Evolutionary conservation across 1,140 invertebrate genomes (phyloP).

Genomic region (Leptopilina clavipes): DNA sequence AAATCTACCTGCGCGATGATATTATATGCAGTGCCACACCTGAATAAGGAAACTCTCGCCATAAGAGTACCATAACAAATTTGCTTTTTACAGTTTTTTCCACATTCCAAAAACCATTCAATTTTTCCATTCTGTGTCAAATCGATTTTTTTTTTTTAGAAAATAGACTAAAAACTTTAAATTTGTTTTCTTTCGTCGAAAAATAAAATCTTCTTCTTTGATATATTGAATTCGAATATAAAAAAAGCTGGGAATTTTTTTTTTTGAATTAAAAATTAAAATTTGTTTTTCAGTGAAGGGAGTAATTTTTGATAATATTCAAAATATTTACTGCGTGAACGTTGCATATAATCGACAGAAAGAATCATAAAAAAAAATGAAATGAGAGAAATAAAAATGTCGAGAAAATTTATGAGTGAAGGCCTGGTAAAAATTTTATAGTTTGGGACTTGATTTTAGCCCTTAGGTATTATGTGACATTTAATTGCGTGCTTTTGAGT

Average conservation of each 20-base stretch:
- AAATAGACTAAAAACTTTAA: too few species aligned
- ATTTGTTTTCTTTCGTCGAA: too few species aligned
- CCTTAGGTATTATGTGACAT: neutral
- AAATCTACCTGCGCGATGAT: neutral
- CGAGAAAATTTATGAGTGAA: neutral
- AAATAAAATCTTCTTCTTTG: too few species aligned
- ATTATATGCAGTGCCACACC: neutral
- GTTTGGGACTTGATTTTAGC: neutral
- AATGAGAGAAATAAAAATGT: constrained; percentile 15
- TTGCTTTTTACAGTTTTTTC: neutral
- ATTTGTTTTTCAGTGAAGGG: too few species aligned
- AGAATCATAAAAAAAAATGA: neutral
- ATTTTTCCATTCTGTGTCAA: neutral
- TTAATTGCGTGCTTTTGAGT: neutral
- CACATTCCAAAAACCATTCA: neutral
- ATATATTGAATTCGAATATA: too few species aligned
- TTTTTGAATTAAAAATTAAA: too few species aligned
- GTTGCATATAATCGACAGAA: too few species aligned
- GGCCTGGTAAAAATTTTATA: neutral
- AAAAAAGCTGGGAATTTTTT: too few species aligned
- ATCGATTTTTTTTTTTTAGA: too few species aligned
- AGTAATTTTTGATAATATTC: too few species aligned
- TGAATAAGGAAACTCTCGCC: neutral
- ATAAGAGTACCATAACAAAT: neutral
- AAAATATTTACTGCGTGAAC: too few species aligned